phyloP scores from a whole-genome alignment of 2,797 vertebrate genomes.

The Notoglanidium macrostoma region DNA sequence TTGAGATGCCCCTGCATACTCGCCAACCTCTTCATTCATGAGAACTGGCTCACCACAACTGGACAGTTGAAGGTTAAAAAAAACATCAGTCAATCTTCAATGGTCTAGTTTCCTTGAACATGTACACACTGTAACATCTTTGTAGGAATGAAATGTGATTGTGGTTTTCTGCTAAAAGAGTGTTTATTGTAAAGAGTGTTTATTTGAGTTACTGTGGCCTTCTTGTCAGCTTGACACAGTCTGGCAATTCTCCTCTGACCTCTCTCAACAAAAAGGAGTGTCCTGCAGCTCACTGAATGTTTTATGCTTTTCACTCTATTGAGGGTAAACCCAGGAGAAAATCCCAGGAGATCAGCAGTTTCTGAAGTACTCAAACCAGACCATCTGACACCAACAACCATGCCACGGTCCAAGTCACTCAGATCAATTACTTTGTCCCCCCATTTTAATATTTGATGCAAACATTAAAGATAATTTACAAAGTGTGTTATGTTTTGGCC shows the following conservation, averaged over 20 bases:
- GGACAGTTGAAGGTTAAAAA: not conserved
- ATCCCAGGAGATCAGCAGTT: not conserved
- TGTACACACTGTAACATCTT: not conserved
- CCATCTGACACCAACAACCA: not conserved
- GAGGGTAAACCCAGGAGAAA: not conserved
- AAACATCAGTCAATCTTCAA: not conserved
- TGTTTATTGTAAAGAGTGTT: not conserved
- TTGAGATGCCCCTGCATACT: too few relatives aligned
- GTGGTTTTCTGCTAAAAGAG: not conserved
- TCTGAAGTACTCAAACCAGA: not conserved
- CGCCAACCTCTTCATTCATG: not conserved
- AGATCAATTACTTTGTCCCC: not conserved
- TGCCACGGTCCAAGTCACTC: not conserved
- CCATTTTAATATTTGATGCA: not conserved
- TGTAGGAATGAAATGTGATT: not conserved
- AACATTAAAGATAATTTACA: too few relatives aligned
- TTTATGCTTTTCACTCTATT: not conserved
- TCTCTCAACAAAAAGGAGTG: not conserved
- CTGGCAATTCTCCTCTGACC: not conserved
- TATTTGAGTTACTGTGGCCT: not conserved
- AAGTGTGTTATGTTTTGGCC: not conserved
- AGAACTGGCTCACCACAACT: not conserved
- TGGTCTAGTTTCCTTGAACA: not conserved
- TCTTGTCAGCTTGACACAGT: not conserved
- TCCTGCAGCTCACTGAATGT: not conserved